Conservation (phyloP, 2,888 invertebrate genomes). For the Scaptomyza polygonia region DNA sequence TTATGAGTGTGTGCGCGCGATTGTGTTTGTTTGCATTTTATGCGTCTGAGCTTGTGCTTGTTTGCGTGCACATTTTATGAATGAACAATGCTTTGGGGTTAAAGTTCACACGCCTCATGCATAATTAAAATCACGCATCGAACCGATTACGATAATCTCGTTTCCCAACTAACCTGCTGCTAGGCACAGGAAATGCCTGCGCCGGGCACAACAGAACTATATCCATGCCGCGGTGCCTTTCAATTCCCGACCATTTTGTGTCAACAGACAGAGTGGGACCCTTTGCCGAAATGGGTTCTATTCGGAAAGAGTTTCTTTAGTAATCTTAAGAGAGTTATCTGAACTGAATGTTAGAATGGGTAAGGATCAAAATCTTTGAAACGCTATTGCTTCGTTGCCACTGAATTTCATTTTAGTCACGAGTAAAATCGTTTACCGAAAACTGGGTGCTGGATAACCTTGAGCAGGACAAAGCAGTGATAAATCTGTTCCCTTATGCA, state of each 20-base stretch:
- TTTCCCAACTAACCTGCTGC: slow-evolving; percentile 86
- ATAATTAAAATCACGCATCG: slow-evolving; percentile 56
- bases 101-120: slow-evolving; percentile 62
- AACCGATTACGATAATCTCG: not conserved
- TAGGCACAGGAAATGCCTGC: slow-evolving; percentile 90
- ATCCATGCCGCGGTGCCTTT: slow-evolving; percentile 87
- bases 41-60: slow-evolving; percentile 26
- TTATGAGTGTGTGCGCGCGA: slow-evolving; percentile 49
- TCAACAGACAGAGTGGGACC: slow-evolving; percentile 86
- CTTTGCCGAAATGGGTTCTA: slow-evolving; percentile 79
- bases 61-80: slow-evolving; percentile 68
- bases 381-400: not conserved
- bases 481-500: slow-evolving; percentile 60
- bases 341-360: slow-evolving; percentile 15
- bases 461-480: slow-evolving; percentile 89
- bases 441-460: slow-evolving; percentile 88
- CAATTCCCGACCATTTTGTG: slow-evolving; percentile 85
- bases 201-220: slow-evolving; percentile 90
- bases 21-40: not conserved
- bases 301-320: not conserved
- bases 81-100: slow-evolving; percentile 59
- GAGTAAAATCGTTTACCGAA: slow-evolving; percentile 60
- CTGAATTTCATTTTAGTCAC: too few species aligned
- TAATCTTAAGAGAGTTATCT: not conserved
- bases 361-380: not conserved